Evolutionary conservation across 1,140 invertebrate species (phyloP).

Genomic region (Panagrolaimus sp.): DNA sequence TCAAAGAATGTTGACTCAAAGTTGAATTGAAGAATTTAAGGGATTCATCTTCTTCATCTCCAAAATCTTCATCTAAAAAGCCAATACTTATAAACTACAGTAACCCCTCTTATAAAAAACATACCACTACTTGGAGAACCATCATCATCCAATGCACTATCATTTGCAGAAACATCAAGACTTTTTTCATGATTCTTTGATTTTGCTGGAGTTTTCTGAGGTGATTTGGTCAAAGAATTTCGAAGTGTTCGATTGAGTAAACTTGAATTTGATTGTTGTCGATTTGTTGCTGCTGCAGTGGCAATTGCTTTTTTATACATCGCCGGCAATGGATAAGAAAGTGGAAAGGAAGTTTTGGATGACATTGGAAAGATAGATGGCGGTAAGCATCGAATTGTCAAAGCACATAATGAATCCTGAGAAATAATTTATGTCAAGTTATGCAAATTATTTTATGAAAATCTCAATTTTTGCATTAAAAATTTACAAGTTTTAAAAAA

Average conservation of each 20-base stretch:
- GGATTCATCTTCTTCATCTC: conserved; percentile 41
- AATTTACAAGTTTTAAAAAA: too few species aligned
- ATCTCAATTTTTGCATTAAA: too few species aligned
- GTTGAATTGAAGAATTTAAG: conserved; percentile 27
- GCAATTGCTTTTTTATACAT: not conserved
- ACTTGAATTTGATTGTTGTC: not conserved
- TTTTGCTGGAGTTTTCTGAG: conserved; percentile 21
- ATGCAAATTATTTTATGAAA: conserved; percentile 11
- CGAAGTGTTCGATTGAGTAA: not conserved
- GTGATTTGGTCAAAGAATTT: not conserved
- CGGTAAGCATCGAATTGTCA: conserved; percentile 50
- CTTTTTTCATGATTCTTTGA: conserved; percentile 2
- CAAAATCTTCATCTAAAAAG: conserved; percentile 37
- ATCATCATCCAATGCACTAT: conserved; percentile 15
- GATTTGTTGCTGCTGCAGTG: not conserved
- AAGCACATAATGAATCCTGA: conserved; percentile 50
- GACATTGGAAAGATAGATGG: conserved; percentile 39
- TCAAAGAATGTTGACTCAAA: conserved; percentile 8
- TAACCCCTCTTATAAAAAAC: not conserved
- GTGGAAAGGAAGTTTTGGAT: conserved; percentile 30
- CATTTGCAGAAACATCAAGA: not conserved
- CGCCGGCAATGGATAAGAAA: conserved; percentile 36
- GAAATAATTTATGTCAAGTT: conserved; percentile 19
- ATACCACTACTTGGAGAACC: conserved; percentile 23
- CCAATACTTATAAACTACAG: not conserved